These are phyloP conservation scores for Steatocranus sp. DNA, from an alignment of 2,797 vertebrate genomes.

Conservation along the genomic window DNA sequence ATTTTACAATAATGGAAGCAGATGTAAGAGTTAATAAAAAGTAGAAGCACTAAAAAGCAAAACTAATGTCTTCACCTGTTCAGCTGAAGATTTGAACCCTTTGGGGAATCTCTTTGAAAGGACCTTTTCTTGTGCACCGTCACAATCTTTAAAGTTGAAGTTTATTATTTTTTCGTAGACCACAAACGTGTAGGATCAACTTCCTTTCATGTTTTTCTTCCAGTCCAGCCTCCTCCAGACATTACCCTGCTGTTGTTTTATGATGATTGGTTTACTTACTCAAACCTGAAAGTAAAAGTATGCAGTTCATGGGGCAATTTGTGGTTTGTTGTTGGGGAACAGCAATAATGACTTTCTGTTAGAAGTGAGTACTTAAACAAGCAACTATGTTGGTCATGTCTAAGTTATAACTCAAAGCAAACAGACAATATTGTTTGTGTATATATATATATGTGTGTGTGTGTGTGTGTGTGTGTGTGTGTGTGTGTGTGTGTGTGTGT, in stretches of 20 bases:
- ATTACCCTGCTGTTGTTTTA: not conserved
- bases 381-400: not conserved
- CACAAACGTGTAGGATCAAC: not conserved
- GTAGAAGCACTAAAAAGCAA: not conserved
- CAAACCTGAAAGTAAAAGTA: not conserved
- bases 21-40: not conserved
- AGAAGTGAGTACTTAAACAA: not conserved
- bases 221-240: not conserved
- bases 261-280: constrained; percentile 5
- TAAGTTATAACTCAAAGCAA: not conserved
- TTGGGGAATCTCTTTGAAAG: not conserved
- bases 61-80: not conserved
- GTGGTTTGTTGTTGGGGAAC: not conserved
- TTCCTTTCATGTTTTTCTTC: not conserved
- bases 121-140: not conserved
- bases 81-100: not conserved
- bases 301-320: not conserved
- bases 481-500: too few relatives aligned
- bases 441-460: too few relatives aligned
- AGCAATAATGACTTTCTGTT: not conserved
- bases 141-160: not conserved
- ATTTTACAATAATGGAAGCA: not conserved
- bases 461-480: too few relatives aligned
- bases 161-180: not conserved
- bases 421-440: not conserved